Percentiles rank a stretch among this genome's conserved stretches.
These are phyloP conservation scores for Lepidonotus clava DNA, from an alignment of 2,888 invertebrate species.

Conservation along the genomic window DNA sequence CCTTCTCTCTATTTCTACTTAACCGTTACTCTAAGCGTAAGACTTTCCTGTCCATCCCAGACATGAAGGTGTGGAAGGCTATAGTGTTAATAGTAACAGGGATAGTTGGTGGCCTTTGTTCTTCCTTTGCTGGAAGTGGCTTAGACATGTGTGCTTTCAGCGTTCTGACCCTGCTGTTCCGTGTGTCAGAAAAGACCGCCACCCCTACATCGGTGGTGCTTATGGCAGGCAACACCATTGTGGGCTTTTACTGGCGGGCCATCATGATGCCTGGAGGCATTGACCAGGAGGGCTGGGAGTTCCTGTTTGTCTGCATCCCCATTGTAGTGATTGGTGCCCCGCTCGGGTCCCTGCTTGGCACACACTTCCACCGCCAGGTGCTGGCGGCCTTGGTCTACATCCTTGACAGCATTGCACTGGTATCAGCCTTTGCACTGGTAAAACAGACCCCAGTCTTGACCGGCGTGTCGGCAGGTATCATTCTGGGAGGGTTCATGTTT, in stretches of 20 bases:
- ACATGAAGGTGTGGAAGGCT: slow-evolving; percentile 67
- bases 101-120: slow-evolving; percentile 74
- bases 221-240: slow-evolving; percentile 71
- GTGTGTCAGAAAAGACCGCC: slow-evolving; percentile 70
- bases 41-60: slow-evolving; percentile 65
- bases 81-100: slow-evolving; percentile 70
- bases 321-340: slow-evolving; percentile 67
- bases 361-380: slow-evolving; percentile 69
- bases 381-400: slow-evolving; percentile 69
- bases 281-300: slow-evolving; percentile 66
- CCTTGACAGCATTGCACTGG: slow-evolving; percentile 62
- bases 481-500: slow-evolving; percentile 56
- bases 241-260: slow-evolving; percentile 59
- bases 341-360: slow-evolving; percentile 68
- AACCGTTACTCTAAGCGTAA: slow-evolving; percentile 71
- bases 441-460: slow-evolving; percentile 57
- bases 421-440: slow-evolving; percentile 61
- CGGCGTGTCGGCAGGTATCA: slow-evolving; percentile 46
- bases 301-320: slow-evolving; percentile 66
- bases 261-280: slow-evolving; percentile 29
- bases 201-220: slow-evolving; percentile 76
- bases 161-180: slow-evolving; percentile 63
- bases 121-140: slow-evolving; percentile 75
- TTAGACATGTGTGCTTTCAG: slow-evolving; percentile 76
- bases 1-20: slow-evolving; percentile 75